These are phyloP conservation scores for Liodrosophila aerea DNA, from an alignment of 2,888 invertebrate genomes.

Conservation along the genomic window DNA sequence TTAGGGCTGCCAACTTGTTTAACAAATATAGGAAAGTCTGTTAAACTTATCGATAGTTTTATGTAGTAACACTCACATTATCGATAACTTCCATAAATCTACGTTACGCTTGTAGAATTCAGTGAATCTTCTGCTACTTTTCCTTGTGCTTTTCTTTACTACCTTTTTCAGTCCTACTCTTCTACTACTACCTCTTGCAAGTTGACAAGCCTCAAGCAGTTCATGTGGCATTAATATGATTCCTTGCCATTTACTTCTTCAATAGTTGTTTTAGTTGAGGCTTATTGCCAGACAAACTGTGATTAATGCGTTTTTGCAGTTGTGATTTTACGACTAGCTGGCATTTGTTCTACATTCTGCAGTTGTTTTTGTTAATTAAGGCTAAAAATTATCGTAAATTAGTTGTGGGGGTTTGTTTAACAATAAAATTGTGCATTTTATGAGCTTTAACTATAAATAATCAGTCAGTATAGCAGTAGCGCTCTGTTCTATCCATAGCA, in stretches of 20 bases:
- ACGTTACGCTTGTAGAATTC: too few species aligned
- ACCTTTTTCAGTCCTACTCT: constrained; percentile 5
- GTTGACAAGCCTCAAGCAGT: constrained; percentile 2
- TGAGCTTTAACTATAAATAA: constrained; percentile 50
- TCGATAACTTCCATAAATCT: too few species aligned
- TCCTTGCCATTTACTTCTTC: constrained; percentile 1
- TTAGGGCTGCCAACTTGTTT: too few species aligned
- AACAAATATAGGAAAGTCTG: too few species aligned
- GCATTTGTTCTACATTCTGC: constrained; percentile 41
- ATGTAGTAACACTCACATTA: too few species aligned
- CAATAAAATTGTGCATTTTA: constrained; percentile 36
- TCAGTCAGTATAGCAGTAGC: constrained; percentile 6
- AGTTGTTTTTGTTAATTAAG: constrained; percentile 36
- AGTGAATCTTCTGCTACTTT: background rate
- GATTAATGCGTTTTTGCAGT: constrained; percentile 54
- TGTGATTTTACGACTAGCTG: constrained; percentile 29
- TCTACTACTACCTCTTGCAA: background rate
- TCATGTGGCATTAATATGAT: constrained; percentile 12
- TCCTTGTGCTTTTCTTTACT: background rate
- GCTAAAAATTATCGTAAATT: constrained; percentile 50
- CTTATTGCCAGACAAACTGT: constrained; percentile 40
- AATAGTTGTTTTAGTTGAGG: background rate
- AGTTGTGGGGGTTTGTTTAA: constrained; percentile 15
- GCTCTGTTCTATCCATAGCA: background rate
- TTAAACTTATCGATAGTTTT: too few species aligned